Evolutionary conservation across 2,797 vertebrate species (phyloP).

Genomic region (Phoeniculus purpureus): DNA sequence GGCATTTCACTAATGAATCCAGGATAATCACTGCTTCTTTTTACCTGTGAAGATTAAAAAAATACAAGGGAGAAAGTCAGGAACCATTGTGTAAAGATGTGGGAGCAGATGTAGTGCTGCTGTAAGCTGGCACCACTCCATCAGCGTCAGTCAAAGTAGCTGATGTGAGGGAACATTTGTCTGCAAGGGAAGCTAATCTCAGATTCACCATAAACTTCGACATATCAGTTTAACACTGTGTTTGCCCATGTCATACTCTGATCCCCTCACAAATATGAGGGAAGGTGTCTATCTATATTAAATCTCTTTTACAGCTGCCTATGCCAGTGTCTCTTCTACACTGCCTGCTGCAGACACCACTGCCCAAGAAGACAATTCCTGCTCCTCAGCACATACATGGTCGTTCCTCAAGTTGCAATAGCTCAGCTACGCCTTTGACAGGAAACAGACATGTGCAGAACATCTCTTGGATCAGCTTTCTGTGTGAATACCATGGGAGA

Average conservation of each 20-base stretch:
- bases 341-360: neutral
- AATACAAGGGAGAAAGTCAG: neutral
- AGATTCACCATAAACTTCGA: neutral
- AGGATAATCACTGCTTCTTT: slow-evolving; percentile 1
- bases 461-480: neutral
- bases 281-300: neutral
- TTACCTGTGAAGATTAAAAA: neutral
- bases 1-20: neutral
- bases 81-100: slow-evolving; percentile 58
- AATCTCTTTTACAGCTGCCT: neutral
- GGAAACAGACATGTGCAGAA: accelerated
- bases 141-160: slow-evolving; percentile 1
- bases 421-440: neutral
- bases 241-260: neutral
- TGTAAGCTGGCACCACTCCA: slow-evolving; percentile 30
- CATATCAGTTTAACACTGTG: neutral
- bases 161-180: slow-evolving; percentile 41
- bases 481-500: neutral
- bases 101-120: slow-evolving; percentile 51
- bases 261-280: neutral
- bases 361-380: neutral
- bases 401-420: neutral
- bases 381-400: neutral
- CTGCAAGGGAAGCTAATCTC: neutral
- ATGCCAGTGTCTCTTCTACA: neutral